Conservation (phyloP, 2,888 invertebrate genomes). For the Agrotis puta region DNA sequence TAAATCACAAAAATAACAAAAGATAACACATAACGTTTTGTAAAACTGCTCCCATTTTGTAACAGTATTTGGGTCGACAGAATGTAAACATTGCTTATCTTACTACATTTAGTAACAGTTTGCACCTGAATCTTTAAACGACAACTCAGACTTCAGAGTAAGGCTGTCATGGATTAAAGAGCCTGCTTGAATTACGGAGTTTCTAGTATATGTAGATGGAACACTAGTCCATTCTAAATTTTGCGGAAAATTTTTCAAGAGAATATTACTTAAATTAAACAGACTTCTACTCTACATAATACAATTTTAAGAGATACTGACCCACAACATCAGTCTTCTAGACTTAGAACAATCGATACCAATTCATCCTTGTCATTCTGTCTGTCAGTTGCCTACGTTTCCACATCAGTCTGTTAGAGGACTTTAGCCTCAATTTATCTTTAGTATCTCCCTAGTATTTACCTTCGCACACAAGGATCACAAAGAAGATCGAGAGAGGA, state of each 20-base stretch:
- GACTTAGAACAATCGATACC: constrained; percentile 11
- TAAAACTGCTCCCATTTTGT: constrained; percentile 67
- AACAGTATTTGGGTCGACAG: constrained; percentile 64
- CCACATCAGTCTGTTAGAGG: neutral
- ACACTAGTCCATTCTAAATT: too few species aligned
- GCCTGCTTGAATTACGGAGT: neutral
- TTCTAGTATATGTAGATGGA: too few species aligned
- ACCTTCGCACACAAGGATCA: neutral
- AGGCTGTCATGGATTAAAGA: constrained; percentile 3
- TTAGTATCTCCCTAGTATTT: neutral
- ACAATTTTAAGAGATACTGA: neutral
- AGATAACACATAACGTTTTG: constrained; percentile 59
- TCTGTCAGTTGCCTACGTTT: neutral
- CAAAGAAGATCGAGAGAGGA: neutral
- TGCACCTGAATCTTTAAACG: constrained; percentile 55
- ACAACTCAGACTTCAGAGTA: constrained; percentile 2
- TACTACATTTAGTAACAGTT: constrained; percentile 39
- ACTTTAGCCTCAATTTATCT: constrained; percentile 9
- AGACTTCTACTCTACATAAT: neutral
- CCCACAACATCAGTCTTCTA: constrained; percentile 1
- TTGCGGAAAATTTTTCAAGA: neutral
- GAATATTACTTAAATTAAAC: too few species aligned
- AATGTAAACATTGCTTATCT: constrained; percentile 64
- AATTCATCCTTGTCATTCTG: neutral
- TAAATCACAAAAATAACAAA: constrained; percentile 66